Conservation (phyloP, 2,797 vertebrate species). For the Hozukius guyotensis region DNA sequence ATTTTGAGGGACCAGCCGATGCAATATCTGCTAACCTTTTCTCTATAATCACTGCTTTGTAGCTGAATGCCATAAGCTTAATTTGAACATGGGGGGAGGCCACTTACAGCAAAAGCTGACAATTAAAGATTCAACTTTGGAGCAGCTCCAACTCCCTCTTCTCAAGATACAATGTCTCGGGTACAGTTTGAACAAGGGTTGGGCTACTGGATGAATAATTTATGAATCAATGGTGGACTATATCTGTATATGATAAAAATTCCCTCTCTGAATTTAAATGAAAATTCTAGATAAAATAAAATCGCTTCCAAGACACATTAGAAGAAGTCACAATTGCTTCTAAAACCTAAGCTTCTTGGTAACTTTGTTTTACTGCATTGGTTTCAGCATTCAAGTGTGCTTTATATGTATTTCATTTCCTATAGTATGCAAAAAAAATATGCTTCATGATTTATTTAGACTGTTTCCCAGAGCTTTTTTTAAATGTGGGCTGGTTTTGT, state of each 20-base stretch:
- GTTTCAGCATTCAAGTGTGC: neutral
- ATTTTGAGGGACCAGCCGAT: constrained; percentile 36
- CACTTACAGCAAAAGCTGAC: constrained; percentile 64
- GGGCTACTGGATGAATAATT: constrained; percentile 10
- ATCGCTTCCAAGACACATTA: neutral
- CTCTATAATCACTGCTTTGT: constrained; percentile 74
- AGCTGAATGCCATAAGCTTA: constrained; percentile 78
- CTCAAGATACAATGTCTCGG: neutral
- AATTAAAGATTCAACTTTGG: constrained; percentile 58
- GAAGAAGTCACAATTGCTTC: neutral
- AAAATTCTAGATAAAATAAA: neutral
- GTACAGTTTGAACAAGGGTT: neutral
- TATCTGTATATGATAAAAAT: neutral
- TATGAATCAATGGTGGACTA: neutral
- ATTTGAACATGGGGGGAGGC: constrained; percentile 59
- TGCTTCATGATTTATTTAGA: constrained; percentile 44
- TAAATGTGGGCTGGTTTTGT: constrained; percentile 3
- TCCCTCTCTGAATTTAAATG: neutral
- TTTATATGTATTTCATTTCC: neutral
- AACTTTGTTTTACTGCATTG: neutral
- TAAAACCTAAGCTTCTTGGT: neutral
- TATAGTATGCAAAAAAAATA: neutral
- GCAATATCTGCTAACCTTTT: constrained; percentile 73
- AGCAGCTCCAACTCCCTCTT: constrained; percentile 2
- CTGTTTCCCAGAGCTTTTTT: neutral